Evolutionary conservation across 2,888 invertebrate species (phyloP).

Genomic region (Pardosa pseudoannulata): DNA sequence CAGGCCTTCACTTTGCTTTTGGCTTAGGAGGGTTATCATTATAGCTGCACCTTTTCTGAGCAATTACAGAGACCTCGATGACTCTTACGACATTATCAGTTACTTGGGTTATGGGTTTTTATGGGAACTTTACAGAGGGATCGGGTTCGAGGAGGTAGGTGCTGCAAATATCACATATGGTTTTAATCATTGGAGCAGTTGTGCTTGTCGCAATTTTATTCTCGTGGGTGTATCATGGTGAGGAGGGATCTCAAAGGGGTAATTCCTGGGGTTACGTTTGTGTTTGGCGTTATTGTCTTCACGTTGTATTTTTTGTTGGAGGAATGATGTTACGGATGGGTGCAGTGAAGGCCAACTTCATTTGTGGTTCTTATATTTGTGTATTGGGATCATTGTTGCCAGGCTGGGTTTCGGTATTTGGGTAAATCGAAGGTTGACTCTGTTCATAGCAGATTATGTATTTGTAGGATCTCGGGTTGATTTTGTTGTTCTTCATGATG

Average conservation of each 20-base stretch:
- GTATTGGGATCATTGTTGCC: conserved; percentile 78
- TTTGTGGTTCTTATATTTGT: conserved; percentile 77
- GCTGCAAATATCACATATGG: conserved; percentile 69
- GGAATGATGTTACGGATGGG: conserved; percentile 79
- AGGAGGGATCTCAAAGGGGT: neutral
- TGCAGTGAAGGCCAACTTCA: conserved; percentile 76
- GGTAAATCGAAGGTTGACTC: neutral
- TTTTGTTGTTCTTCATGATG: neutral
- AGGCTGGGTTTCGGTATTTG: conserved; percentile 56
- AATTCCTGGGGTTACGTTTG: neutral
- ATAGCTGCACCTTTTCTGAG: conserved; percentile 78
- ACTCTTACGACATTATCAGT: neutral
- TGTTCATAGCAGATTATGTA: neutral
- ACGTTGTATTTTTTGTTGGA: conserved; percentile 74
- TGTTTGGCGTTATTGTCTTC: conserved; percentile 11
- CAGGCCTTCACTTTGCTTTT: conserved; percentile 79
- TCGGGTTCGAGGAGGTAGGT: neutral
- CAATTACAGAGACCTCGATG: neutral
- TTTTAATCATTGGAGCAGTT: conserved; percentile 77
- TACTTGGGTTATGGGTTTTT: neutral
- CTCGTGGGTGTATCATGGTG: conserved; percentile 73
- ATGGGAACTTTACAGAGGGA: neutral
- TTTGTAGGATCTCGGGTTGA: neutral
- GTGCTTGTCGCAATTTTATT: conserved; percentile 76
- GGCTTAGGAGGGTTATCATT: conserved; percentile 79